Evolutionary conservation across 2,888 invertebrate species (phyloP), one percentile per base, ranked within the genome.

Genomic region (Dasypolia templi): DNA sequence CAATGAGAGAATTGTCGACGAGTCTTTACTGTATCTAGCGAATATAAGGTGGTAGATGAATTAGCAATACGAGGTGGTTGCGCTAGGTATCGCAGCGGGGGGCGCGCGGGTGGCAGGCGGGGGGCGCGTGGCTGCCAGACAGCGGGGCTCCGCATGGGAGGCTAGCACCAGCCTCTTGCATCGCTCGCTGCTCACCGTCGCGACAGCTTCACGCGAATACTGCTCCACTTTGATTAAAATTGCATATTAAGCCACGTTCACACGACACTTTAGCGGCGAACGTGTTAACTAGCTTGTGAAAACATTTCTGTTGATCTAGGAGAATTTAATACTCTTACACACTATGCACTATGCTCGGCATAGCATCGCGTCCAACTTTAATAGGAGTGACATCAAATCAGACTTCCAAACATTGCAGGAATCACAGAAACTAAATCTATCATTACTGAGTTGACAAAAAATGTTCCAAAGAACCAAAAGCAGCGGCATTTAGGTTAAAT

Each of bases 101-200:
- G 71, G 69, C 67, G 74, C 77, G 89, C 89, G 85, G 84, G 83
- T 86, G 86, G 56, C 69, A 81, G 77, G 77, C 77, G 26, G 84
- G 87, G 90, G 89, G 90, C 89, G 89, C 83, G 86, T 90, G 92
- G 91, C 94, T 92, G 95, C 95, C 96, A 96, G 96, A 96, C 96
- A 96, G 96, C 96, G 96, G 94, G 96, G 96, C 96, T 96, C 96
- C 96, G 94, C 93, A 91, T 95, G 96, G 96, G 96, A 95, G 95
- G 95, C 94, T 92, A 95, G 88, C 94, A 94, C 91, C 95, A 95
- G 93, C 95, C 94, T 95, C 94, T 95, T 95, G 94, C 96, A 95
- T 89, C 92, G 94, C 90, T 90, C 91, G 87, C 89, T 90, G 91
- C 91, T 93, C 94, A 93, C 92, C 93, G 94, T 92, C 94, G 95